Base-by-base conservation (phyloP, 2,797 vertebrate species). In the Enteromius paludinosus region DNA sequence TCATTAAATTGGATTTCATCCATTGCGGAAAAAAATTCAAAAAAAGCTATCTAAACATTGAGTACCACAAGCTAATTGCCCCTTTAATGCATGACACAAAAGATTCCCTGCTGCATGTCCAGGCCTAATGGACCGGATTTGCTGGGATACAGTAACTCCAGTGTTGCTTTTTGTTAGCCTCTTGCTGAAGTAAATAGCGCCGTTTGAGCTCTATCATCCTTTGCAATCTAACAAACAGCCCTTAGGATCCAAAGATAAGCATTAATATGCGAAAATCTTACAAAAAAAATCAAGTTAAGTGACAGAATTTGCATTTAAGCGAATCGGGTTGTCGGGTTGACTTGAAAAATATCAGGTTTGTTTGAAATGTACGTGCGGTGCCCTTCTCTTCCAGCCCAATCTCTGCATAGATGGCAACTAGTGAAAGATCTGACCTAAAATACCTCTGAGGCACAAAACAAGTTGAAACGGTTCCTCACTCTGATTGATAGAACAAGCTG, bases 401-500 rank as follows among this genome's bases (percentile, higher is more conserved):
- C 75, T 81, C 47, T 77, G 79, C 81, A 78, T 84, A 78, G 78
- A 88, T 62, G 83, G 79, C 82, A 87, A 87, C 77, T 78, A 70
- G 85, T 87, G 86, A 90, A 87, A 90, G 85, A 89, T 86, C 81
- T 83, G 83, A 86, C 87, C 86, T 87, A 86, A 88, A 88, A 87
- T 82, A 84, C 85, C 81, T 79, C 81, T n/a, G 81, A 87, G 89
- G 78, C 83, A 66, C 87, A 85, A 87, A 88, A 88, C 89, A 89
- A 87, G 88, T 88, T 82, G 87, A 90, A 88, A 88, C 87, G 83
- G 87, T 88, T 88, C 84, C 87, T 90, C 87, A 86, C 82, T 88
- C 88, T 89, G 90, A 90, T 87, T 88, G 87, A 90, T 87, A 88
- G 88, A 89, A 88, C 84, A 88, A 86, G 86, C 86, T 84, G 85